A percentile compares a stretch with the other conserved stretches of the same genome.
Evolutionary conservation across 1,140 invertebrate genomes (phyloP).

Genomic region (Rhagoletis zephyria): DNA sequence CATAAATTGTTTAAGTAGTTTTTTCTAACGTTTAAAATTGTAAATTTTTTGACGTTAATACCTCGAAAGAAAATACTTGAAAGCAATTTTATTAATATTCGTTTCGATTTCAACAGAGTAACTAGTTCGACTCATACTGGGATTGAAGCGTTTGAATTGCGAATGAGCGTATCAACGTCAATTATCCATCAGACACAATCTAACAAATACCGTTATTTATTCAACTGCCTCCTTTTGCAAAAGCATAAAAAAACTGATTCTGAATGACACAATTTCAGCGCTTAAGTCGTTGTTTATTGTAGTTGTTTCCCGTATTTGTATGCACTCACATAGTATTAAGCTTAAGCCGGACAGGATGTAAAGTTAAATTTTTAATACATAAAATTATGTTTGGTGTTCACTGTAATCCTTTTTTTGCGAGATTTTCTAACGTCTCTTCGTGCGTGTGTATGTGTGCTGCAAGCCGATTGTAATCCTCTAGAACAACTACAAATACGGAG

Average conservation of each 20-base stretch:
- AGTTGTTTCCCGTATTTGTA: not conserved
- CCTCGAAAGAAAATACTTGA: too few relatives aligned
- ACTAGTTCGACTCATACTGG: too few relatives aligned
- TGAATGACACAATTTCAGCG: not conserved
- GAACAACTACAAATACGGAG: not conserved
- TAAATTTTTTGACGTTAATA: too few relatives aligned
- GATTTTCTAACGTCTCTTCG: not conserved
- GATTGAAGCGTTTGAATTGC: too few relatives aligned
- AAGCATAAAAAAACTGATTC: not conserved
- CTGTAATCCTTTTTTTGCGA: not conserved
- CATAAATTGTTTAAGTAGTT: too few relatives aligned
- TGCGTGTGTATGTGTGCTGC: not conserved
- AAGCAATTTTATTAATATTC: too few relatives aligned
- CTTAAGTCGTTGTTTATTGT: not conserved
- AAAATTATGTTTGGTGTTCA: not conserved
- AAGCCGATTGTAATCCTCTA: not conserved
- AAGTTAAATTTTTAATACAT: not conserved
- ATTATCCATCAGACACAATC: too few relatives aligned
- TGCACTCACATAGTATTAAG: not conserved
- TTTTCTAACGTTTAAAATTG: too few relatives aligned
- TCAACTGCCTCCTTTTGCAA: too few relatives aligned
- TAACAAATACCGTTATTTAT: too few relatives aligned
- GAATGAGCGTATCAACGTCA: too few relatives aligned
- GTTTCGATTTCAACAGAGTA: too few relatives aligned
- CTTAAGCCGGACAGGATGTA: not conserved